Base-by-base conservation (phyloP, 2,888 invertebrate genomes). In the Stenolophus ochropezus region DNA sequence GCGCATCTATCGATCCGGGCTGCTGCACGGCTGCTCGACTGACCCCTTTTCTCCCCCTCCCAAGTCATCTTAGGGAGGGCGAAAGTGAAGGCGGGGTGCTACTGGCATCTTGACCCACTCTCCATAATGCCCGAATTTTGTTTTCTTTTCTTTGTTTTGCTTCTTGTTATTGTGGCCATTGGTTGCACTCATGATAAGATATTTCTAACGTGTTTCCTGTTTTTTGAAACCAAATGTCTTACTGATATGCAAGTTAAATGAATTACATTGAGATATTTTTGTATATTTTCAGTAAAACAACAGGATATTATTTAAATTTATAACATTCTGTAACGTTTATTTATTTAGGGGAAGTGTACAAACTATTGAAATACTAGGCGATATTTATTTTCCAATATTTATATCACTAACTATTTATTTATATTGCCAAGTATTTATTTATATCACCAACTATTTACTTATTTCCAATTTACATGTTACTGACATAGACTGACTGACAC, bases 1-100 rank as follows among this genome's bases (percentile, higher is more conserved):
- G 49, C 73, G 73, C 73, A 73, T 73, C 27, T 73, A 73, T 73
- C 73, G 73, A 73, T 73, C 73, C 14, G 21, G 4, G 65, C 16
- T 69, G 65, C 65, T 69, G 65, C 65, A 69, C 65, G 65, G 23
- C 49, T 49, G 73, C 47, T 73, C 49, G 73, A 49, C 23, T 73
- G 73, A 73, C 73, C 73, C 73, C 47, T 21, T 73, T 73, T 73
- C 71, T 71, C 11, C 20, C 23, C 23, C 23, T 20, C 20, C 49
- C 23, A 4, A 18, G 6, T 16, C 53, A 0, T 58, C 58, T 58
- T 58, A 56, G 33, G 27, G 33, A 2, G 51, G 14, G 51, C 5
- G 47, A 11, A 8, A 49, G 56, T 58, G 61, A n/a, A 11, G 23
- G 23, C 14, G 61, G 25, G 65, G 27, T 42, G 33, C 33, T 42